Percentiles rank a stretch among this genome's conserved stretches.
These are phyloP conservation scores for Rhagonycha fulva DNA, from an alignment of 2,888 invertebrate species.

Conservation along the genomic window DNA sequence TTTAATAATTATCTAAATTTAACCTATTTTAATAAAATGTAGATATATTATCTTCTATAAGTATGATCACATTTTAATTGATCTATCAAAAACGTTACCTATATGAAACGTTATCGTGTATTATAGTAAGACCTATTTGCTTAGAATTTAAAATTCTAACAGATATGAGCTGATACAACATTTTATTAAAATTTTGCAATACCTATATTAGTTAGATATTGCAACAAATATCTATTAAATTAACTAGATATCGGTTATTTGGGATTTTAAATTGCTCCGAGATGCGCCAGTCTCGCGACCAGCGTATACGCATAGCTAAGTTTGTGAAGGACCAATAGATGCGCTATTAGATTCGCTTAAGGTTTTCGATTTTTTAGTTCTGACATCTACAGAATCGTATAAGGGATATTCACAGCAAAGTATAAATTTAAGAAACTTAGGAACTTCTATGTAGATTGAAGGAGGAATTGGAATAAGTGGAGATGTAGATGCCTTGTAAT, in stretches of 20 bases:
- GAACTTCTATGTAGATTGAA: constrained; percentile 84
- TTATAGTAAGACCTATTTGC: not conserved
- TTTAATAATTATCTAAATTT: not conserved
- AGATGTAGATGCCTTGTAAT: constrained; percentile 87
- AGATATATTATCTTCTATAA: not conserved
- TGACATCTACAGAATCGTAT: constrained; percentile 77
- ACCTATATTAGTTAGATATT: not conserved
- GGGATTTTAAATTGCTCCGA: constrained; percentile 18
- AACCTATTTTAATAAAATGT: not conserved
- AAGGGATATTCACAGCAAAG: constrained; percentile 89
- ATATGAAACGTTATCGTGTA: not conserved
- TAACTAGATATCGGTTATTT: constrained; percentile 21
- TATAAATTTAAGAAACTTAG: constrained; percentile 78
- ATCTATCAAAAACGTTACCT: not conserved
- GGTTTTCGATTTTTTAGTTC: constrained; percentile 58
- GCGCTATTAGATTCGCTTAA: constrained; percentile 74
- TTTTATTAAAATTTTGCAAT: not conserved
- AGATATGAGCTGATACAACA: not conserved
- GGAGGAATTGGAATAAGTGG: constrained; percentile 89
- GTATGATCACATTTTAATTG: not conserved
- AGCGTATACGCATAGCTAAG: constrained; percentile 69
- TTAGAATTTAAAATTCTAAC: not conserved
- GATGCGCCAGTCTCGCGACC: constrained; percentile 40
- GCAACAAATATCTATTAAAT: not conserved
- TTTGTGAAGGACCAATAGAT: constrained; percentile 70